Evolutionary conservation across 2,888 invertebrate species (phyloP), one percentile per base, ranked within the genome.

Genomic region (Aphrophora alni): DNA sequence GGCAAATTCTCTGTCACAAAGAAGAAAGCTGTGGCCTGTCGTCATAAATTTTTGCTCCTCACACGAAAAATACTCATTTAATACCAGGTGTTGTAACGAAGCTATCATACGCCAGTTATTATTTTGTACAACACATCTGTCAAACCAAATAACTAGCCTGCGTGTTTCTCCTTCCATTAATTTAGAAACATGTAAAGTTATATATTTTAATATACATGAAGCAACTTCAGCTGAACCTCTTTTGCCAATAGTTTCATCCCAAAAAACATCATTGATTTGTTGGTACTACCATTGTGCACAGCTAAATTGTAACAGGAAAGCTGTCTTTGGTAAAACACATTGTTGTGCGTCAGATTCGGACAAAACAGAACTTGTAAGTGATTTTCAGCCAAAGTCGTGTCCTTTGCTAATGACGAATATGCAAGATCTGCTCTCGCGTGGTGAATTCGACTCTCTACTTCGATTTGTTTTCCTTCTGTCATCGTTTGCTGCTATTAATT

Each of bases 111-210:
- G 69, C 82, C 82, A 83, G 76, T 85, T 85, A 78, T 85, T 85
- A 75, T 84, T 84, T 78, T 85, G 85, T 12, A 83, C 84, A 24
- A 82, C 79, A 78, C 84, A 85, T 78, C 84, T 27, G 79, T 85
- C 85, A 27, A 84, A 84, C 84, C 84, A 85, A 70, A 85, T 38
- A 38, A 82, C 78, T 26, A 85, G 73, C n/a, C 79, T 84, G 44
- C 84, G 72, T 44, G 75, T 70, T 81, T 85, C 79, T 27, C 73
- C 73, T 73, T 4, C 38, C 24, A n/a, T 17, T 17, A 78, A 25
- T 25, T 71, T 70, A 3, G n/a, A 14, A 72, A 79, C n/a, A 68
- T 79, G 3, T 59, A 51, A 21, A 0, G 2, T n/a, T 10, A 79
- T 59, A 33, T 79, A 79, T 24, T 73, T 74, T 24, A 74, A 68